Conservation (phyloP, 2,888 invertebrate genomes). For the Chymomyza amoena region DNA sequence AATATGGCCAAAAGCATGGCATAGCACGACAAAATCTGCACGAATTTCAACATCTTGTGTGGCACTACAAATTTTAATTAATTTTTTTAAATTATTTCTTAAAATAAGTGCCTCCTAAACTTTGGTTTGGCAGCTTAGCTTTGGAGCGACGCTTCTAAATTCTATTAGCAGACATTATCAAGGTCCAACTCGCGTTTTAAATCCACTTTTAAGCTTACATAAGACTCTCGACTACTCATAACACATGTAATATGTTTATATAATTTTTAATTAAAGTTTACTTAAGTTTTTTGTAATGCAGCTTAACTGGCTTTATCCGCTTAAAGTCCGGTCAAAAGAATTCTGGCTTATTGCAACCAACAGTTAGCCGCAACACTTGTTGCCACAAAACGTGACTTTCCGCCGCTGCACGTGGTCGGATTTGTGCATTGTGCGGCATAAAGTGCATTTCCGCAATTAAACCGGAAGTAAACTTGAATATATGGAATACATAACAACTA, state of each 20-base stretch:
- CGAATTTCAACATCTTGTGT: constrained; percentile 59
- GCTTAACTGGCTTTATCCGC: neutral
- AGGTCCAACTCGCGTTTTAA: neutral
- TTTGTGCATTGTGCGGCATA: constrained; percentile 10
- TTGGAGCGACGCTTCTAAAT: no score
- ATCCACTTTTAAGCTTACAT: neutral
- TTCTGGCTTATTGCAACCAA: no score
- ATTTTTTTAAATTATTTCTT: neutral
- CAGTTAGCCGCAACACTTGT: constrained; percentile 43
- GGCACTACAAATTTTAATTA: neutral
- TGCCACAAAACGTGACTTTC: constrained; percentile 63
- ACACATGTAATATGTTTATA: neutral
- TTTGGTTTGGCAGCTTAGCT: neutral
- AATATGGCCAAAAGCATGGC: constrained; percentile 49
- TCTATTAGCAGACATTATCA: neutral
- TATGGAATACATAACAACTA: constrained; percentile 9
- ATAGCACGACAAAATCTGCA: constrained; percentile 57
- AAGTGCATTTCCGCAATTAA: constrained; percentile 67
- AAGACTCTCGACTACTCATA: neutral
- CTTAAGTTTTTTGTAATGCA: neutral
- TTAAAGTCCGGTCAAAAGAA: neutral
- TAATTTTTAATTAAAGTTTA: constrained; percentile 36
- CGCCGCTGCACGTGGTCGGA: neutral
- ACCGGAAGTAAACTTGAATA: constrained; percentile 55
- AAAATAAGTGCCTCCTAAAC: neutral